Evolutionary conservation across 2,113 vertebrate genomes (phyloP), one percentile per base, ranked within the genome.

Genomic region (Cebus imitator): DNA sequence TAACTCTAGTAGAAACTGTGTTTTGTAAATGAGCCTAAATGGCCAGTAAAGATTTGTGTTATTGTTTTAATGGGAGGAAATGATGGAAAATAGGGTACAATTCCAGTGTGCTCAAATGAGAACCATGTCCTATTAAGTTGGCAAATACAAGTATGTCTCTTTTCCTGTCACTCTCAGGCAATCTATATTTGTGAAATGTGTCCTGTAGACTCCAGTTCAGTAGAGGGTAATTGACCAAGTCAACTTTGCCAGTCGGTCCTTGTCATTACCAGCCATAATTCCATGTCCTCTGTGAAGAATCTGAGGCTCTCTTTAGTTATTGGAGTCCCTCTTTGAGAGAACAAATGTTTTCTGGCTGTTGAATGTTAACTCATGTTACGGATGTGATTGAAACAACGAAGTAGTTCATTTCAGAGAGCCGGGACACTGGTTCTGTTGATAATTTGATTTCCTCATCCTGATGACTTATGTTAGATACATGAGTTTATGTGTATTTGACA

Each of bases 151-250:
- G 70, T 43, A 32, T 43, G 30, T 95, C 73, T 96, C 86, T 95
- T 95, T 97, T 55, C 73, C 87, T 92, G 94, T 81, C 79, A 87
- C 82, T 92, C 48, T 30, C 7, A 20, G 75, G 90, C 85, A 88
- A 80, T 93, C 72, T 95, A 18, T 81, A 61, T 73, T 52, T 92
- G 84, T 90, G 96, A 95, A 57, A 82, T 73, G 50, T 30, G 37
- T 96, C 32, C 2, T 17, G 7, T 0, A 48, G 93, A 58, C 57
- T 57, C 90, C 40, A 35, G 90, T 87, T 85, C 61, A 43, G 48
- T 76, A 73, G 92, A 79, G 86, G 85, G 81, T 98, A 96, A 98
- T 84, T 96, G 96, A 94, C 95, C 94, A 92, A 88, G 64, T 94
- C 92, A 92, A 83, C 81, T 82, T 95, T 2, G 4, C 79, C 66